phyloP scores from a whole-genome alignment of 1,140 invertebrate species.

The Ceratitis capitata region DNA sequence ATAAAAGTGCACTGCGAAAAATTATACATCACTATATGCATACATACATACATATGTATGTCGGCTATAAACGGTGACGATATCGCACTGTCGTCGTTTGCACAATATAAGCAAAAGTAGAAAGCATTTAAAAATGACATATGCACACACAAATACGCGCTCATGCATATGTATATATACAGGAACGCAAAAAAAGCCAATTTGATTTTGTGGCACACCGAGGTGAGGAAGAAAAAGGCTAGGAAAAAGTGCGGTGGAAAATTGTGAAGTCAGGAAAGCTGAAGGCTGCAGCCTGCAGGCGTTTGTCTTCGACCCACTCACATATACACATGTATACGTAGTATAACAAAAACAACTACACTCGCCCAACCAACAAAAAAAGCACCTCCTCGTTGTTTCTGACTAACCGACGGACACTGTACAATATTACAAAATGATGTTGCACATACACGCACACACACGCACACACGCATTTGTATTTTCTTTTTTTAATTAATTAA shows the following conservation, averaged over 20 bases:
- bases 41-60: too few relatives aligned
- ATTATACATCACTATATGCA: not conserved
- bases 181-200: not conserved
- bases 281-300: slow-evolving; percentile 34
- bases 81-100: not conserved
- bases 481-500: not conserved
- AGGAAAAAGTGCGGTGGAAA: not conserved
- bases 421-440: too few relatives aligned
- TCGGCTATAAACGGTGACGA: not conserved
- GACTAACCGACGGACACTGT: not conserved
- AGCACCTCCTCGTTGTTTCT: not conserved
- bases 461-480: not conserved
- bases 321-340: not conserved
- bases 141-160: not conserved
- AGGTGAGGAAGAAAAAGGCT: not conserved
- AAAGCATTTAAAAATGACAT: slow-evolving; percentile 30
- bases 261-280: not conserved
- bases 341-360: not conserved
- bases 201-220: not conserved
- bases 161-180: too few relatives aligned
- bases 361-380: too few relatives aligned
- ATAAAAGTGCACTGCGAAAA: not conserved
- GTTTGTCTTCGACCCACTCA: slow-evolving; percentile 25
- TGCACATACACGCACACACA: not conserved
- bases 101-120: slow-evolving; percentile 1